Conservation (phyloP, 2,888 invertebrate genomes). For the Alentia gelatinosa region DNA sequence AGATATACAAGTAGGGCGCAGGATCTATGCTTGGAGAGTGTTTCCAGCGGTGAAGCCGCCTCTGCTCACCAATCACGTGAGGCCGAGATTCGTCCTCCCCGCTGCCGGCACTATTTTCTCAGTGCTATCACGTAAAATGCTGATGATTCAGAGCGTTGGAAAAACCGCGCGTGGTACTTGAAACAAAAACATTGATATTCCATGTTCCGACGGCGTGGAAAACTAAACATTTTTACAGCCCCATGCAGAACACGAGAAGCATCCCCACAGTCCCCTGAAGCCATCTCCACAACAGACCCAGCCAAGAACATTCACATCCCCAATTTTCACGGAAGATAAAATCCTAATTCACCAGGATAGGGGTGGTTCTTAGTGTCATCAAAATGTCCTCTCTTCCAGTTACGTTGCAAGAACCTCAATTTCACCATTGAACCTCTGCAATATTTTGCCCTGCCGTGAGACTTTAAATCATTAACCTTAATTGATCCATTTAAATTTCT, state of each 20-base stretch:
- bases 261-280: too few relatives aligned
- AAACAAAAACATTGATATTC: neutral
- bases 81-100: neutral
- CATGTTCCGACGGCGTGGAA: conserved; percentile 3
- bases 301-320: too few relatives aligned
- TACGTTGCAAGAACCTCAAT: too few relatives aligned
- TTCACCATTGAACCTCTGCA: neutral
- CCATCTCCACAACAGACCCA: too few relatives aligned
- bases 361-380: neutral
- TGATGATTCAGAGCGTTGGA: neutral
- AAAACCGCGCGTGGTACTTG: neutral
- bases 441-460: neutral
- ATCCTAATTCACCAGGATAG: neutral
- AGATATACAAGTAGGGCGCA: too few relatives aligned
- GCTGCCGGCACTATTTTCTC: neutral
- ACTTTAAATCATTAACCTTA: neutral
- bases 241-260: too few relatives aligned
- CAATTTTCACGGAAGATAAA: neutral
- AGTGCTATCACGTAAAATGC: neutral
- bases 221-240: neutral
- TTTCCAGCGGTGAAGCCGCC: too few relatives aligned
- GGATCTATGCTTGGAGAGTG: too few relatives aligned
- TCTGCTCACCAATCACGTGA: conserved; percentile 1
- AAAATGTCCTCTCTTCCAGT: too few relatives aligned
- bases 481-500: neutral